Base-by-base conservation (phyloP, 1,140 invertebrate species). In the Hyles euphorbiae region DNA sequence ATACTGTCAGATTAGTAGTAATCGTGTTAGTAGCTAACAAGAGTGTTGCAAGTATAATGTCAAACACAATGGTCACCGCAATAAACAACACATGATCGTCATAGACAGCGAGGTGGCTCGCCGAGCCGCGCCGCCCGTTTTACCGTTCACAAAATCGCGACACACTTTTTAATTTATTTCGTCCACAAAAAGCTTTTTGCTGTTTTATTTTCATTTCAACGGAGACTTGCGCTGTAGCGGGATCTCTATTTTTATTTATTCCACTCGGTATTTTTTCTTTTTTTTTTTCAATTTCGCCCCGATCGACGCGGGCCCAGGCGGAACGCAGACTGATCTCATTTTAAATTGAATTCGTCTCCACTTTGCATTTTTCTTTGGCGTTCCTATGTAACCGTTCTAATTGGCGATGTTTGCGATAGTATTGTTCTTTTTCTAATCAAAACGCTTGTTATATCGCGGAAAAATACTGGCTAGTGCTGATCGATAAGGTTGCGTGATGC, bases 181-280 rank as follows among this genome's bases (percentile, higher is more conserved):
- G 86, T 84, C 73, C 82, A 83, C 83, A 88, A 87, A 87, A 86
- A 83, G 79, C 82, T 64, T 85, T 85, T 77, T 84, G 76, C 74
- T 74, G 81, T 84, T 88, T 87, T 88, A 87, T 88, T 87, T 86
- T 74, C 83, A 87, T 88, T 88, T 87, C 86, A 87, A 88, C 83
- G 83, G 77, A 76, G 86, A 88, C 83, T 88, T 87, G 83, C 83
- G 83, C 80, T 83, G 81, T 87, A 87, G 83, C 84, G 83, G 83
- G 78, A 84, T 86, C 81, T 87, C 83, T 88, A 88, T 88, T 88
- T 88, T 88, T 88, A 87, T 88, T 88, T 88, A 86, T 86, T 87
- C 77, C 78, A 55, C 69, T 76, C 68, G 56, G 34, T 53, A 63
- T 75, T 78, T 83, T 84, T 82, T 72, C 68, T 66, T 70, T 76